These are phyloP conservation scores for Hydroisotoma schaefferi DNA, from an alignment of 2,888 invertebrate genomes.

Conservation along the genomic window DNA sequence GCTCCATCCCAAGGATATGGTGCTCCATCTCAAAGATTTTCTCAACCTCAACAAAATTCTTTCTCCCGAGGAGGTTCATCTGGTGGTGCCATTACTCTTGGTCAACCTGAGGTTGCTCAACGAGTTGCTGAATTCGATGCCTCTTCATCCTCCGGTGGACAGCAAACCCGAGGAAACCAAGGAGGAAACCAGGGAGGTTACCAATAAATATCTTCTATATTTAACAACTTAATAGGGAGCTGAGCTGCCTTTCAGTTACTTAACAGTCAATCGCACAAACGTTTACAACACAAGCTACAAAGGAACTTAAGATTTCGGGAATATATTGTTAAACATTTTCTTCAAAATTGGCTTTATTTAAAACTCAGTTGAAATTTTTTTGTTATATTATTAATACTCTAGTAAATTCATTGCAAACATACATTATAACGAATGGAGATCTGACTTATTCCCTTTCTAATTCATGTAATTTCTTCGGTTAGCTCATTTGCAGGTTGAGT, in stretches of 20 bases:
- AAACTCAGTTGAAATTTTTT: constrained; percentile 1
- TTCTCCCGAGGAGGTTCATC: constrained; percentile 3
- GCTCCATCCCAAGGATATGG: constrained; percentile 17
- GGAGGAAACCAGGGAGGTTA: constrained; percentile 13
- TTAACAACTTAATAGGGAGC: background rate
- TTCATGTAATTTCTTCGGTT: no score
- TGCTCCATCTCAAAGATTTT: constrained; percentile 19
- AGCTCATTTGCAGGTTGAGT: no score
- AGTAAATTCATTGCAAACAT: no score
- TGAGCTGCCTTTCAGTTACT: no score
- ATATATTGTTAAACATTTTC: background rate
- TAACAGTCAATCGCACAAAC: no score
- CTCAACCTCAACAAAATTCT: background rate
- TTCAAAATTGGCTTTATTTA: background rate
- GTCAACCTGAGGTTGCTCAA: constrained; percentile 33
- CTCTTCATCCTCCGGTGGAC: constrained; percentile 10
- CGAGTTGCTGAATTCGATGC: constrained; percentile 31
- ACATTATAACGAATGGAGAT: no score
- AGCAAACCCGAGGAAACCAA: background rate
- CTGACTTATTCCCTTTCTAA: no score
- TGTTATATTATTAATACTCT: background rate
- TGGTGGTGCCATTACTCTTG: constrained; percentile 25
- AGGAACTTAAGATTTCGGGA: no score
- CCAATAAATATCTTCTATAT: constrained; percentile 19
- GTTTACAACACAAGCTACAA: no score